Base-by-base conservation (phyloP, 2,888 invertebrate species). In the Xylocampa areola region DNA sequence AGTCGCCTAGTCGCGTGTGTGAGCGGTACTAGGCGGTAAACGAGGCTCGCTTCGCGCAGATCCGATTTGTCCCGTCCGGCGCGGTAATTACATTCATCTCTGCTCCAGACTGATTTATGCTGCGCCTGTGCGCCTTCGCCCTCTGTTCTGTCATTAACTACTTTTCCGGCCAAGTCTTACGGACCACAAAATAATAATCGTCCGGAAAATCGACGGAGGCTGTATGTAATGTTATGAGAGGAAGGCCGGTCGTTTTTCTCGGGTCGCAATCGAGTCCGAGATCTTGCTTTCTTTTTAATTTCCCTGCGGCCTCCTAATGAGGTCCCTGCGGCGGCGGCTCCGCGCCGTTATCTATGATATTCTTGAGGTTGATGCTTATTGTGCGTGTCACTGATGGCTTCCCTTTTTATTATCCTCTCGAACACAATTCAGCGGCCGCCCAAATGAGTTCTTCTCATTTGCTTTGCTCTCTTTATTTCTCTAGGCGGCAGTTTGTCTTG, bases 351-450 rank as follows among this genome's bases (percentile, higher is more conserved):
- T 94, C 93, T 94, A 94, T 94, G 94, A 94, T 94, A 94, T 94
- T 94, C 92, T 93, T 92, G 94, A 92, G 94, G 93, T 93, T 94
- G 94, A 94, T 94, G 93, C 94, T 94, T 92, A 94, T 94, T 94
- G 94, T 94, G 94, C 94, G 94, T 94, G 94, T 93, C 94, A 94
- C 93, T 94, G 93, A 93, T 93, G 92, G 91, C 89, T 92, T 92
- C 92, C 91, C 87, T 93, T 92, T 91, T 93, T 93, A 92, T 93
- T 93, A 90, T 92, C 91, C 93, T 91, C 94, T 92, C 92, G 92
- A 94, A 94, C 88, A 93, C 93, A 91, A 93, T 94, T 93, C 91
- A 89, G 92, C 84, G 90, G 88, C 87, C 88, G 88, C 86, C 89
- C 87, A 92, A 94, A 94, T 92, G 91, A 93, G 90, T 87, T 90